phyloP scores from a whole-genome alignment of 2,113 vertebrate species.

The Ancistrus triradiatus region DNA sequence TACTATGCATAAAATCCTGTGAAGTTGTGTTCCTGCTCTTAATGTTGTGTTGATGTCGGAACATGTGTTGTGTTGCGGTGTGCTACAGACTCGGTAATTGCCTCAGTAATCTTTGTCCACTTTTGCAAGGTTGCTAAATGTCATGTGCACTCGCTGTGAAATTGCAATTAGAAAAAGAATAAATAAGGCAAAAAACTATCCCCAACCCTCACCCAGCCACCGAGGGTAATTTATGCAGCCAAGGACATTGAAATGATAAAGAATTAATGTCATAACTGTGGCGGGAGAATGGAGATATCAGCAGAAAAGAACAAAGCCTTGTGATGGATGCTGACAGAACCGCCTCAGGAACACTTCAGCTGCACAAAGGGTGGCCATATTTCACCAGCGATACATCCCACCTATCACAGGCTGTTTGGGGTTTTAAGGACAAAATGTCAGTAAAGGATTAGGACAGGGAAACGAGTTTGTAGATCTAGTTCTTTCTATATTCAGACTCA shows the following conservation, averaged over 20 bases:
- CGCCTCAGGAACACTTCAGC: not conserved
- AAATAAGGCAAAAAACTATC: slow-evolving; percentile 57
- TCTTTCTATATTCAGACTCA: no score
- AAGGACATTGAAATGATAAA: slow-evolving; percentile 57
- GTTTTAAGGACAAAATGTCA: not conserved
- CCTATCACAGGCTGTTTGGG: not conserved
- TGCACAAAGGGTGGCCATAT: not conserved
- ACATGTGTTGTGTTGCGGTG: not conserved
- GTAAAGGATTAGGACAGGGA: no score
- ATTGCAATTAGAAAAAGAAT: slow-evolving; percentile 68
- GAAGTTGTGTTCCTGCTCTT: not conserved
- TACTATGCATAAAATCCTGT: no score
- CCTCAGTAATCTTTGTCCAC: slow-evolving; percentile 53
- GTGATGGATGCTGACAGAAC: slow-evolving; percentile 15
- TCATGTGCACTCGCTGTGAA: slow-evolving; percentile 70
- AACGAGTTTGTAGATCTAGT: no score
- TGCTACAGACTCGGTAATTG: slow-evolving; percentile 18
- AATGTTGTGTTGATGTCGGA: slow-evolving; percentile 13
- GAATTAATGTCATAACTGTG: slow-evolving; percentile 53
- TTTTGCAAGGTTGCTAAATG: slow-evolving; percentile 66
- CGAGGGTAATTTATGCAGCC: slow-evolving; percentile 45
- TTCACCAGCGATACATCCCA: not conserved
- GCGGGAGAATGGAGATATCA: slow-evolving; percentile 24
- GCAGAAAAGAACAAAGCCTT: slow-evolving; percentile 27
- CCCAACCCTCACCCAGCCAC: slow-evolving; percentile 27